Percentiles rank a stretch among this genome's conserved stretches.
Evolutionary conservation across 2,888 invertebrate species (phyloP).

Genomic region (Epirrita christyi): DNA sequence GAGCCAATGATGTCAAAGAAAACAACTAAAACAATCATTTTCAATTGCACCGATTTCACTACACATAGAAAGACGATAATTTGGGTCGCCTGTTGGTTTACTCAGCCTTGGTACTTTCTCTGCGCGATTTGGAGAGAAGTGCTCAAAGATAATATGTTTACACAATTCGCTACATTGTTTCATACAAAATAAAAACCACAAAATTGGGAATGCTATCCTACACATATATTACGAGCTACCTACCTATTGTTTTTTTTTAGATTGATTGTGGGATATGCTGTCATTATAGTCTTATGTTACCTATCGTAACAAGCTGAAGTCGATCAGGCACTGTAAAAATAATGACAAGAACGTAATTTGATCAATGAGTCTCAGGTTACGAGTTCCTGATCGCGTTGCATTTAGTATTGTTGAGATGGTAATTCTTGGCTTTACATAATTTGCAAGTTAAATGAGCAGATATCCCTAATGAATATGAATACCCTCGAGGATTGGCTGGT

Average conservation of each 20-base stretch:
- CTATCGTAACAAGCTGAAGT: background rate
- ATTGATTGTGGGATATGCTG: background rate
- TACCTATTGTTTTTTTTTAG: no score
- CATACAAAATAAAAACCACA: background rate
- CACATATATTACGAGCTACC: no score
- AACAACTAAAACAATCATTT: slow-evolving; percentile 11
- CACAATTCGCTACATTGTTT: slow-evolving; percentile 8
- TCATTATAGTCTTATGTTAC: background rate
- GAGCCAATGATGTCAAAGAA: background rate
- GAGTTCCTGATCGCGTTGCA: slow-evolving; percentile 9
- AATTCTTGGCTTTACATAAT: slow-evolving; percentile 16
- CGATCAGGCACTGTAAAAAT: slow-evolving; percentile 2
- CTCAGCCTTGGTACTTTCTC: slow-evolving; percentile 63
- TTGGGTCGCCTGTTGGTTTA: slow-evolving; percentile 60
- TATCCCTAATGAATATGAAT: slow-evolving; percentile 19
- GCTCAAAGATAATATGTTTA: slow-evolving; percentile 3
- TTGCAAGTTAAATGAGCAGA: slow-evolving; percentile 24
- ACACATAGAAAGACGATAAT: slow-evolving; percentile 55
- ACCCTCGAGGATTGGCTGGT: slow-evolving; percentile 22
- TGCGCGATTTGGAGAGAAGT: slow-evolving; percentile 41
- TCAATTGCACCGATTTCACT: slow-evolving; percentile 52
- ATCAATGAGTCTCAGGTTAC: slow-evolving; percentile 2
- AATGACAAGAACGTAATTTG: slow-evolving; percentile 5
- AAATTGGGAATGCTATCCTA: background rate
- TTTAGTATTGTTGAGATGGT: slow-evolving; percentile 16